Conservation (phyloP, 2,888 invertebrate genomes). For the Heliconius charithonia region DNA sequence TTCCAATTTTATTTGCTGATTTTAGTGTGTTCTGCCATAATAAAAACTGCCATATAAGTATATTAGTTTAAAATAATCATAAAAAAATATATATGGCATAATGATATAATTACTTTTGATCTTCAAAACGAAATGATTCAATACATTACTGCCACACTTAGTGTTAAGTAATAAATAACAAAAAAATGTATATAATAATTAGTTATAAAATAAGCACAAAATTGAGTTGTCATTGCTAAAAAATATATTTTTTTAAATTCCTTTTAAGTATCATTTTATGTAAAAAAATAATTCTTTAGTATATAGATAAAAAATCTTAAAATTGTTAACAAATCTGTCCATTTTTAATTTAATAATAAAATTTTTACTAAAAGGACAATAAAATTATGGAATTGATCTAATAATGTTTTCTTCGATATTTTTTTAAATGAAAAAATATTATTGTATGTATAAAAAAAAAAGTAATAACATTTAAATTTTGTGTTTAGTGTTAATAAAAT, state of each 20-base stretch:
- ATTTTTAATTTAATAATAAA: constrained; percentile 2
- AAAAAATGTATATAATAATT: constrained; percentile 11
- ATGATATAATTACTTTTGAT: background rate
- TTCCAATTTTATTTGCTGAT: background rate
- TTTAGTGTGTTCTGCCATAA: background rate
- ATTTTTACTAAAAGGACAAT: constrained; percentile 8
- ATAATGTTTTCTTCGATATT: background rate
- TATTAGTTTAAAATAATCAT: background rate
- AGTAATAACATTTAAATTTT: background rate
- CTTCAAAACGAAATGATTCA: constrained; percentile 1
- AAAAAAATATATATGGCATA: background rate
- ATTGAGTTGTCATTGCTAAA: background rate
- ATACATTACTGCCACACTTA: constrained; percentile 2
- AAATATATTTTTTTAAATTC: background rate
- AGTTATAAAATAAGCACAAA: constrained; percentile 16
- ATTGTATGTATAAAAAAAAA: background rate
- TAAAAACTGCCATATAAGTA: background rate
- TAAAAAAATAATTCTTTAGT: background rate
- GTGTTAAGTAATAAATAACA: background rate
- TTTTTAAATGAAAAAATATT: background rate
- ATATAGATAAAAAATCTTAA: constrained; percentile 2
- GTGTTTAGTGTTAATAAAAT: background rate
- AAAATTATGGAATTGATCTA: constrained; percentile 10
- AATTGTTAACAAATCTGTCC: constrained; percentile 11
- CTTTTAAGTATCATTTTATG: background rate